Percentiles rank a stretch among this genome's conserved stretches.
Conservation (phyloP, 2,113 vertebrate genomes). For the Nesogale talazaci region DNA sequence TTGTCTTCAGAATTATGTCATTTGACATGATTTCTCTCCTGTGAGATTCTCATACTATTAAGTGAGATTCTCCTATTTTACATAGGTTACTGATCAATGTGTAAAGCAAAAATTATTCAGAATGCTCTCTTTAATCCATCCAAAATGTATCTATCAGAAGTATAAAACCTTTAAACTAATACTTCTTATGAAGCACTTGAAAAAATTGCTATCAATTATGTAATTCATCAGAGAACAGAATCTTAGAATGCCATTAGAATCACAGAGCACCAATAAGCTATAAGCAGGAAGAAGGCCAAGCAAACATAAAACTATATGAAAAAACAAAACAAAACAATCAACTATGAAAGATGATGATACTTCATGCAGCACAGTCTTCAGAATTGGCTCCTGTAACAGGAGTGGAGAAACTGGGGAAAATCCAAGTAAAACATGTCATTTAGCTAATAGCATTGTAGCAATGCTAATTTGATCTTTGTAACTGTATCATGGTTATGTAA, state of each 20-base stretch:
- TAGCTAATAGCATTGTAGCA: background rate
- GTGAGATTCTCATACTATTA: background rate
- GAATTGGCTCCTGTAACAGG: constrained; percentile 30
- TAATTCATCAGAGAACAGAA: constrained; percentile 50
- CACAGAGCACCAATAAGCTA: background rate
- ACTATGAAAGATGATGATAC: constrained; percentile 27
- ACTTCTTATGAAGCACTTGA: constrained; percentile 40
- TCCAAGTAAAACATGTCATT: constrained; percentile 7
- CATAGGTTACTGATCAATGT: background rate
- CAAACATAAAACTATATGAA: background rate
- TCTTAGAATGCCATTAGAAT: background rate
- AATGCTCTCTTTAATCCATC: background rate
- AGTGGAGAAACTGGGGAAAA: constrained; percentile 16
- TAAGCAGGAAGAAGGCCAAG: background rate
- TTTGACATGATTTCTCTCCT: constrained; percentile 3
- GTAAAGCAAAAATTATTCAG: constrained; percentile 30
- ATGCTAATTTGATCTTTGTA: constrained; percentile 35
- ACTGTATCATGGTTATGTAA: background rate
- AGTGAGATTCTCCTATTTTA: constrained; percentile 11
- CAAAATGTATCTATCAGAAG: constrained; percentile 10
- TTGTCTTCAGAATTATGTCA: constrained; percentile 49
- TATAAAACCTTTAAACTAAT: background rate
- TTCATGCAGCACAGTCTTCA: constrained; percentile 35
- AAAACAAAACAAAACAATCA: background rate
- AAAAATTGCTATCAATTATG: constrained; percentile 34